Base-by-base conservation (phyloP, 2,113 vertebrate genomes). In the Bubo scandiacus region DNA sequence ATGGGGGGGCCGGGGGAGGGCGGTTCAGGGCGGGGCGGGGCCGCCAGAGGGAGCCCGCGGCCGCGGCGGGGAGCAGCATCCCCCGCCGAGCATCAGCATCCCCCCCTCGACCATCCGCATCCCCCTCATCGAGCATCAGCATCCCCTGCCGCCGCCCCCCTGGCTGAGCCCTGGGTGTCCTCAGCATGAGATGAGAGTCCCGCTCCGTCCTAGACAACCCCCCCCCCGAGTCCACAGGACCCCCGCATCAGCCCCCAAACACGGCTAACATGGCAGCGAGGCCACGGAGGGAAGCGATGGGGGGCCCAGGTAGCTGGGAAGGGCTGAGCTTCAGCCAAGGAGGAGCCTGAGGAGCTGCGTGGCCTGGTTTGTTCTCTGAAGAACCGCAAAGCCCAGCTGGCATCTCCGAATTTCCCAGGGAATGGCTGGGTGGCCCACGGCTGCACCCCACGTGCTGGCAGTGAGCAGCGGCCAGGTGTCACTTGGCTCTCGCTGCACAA, bases 21-120 rank as follows among this genome's bases (percentile, higher is more conserved):
- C 25, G 15, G 75, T 91, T 52, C 30, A 42, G 88, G 45, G 26
- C 22, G n/a, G 88, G 71, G 91, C 32, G 43, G 80, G 45, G 58
- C 88, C 92, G n/a, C 80, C 92, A 95, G 94, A n/a, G 94, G 92
- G 94, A 93, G 92, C 81, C 58, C 68, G 75, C n/a, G 42, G 61
- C 42, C 71, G 66, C 29, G 40, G 19, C 42, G 16, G 72, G 74
- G 71, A 73, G 22, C 61, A n/a, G 30, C 77, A 80, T 54, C 38
- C 38, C 36, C 32, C 22, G 7, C 40, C 57, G 57, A 29, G 27
- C 58, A 29, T 3, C 57, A 22, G 12, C 30, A 52, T 21, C 38
- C 11, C 47, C 36, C 30, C 4, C 2, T 26, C 12, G 17, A 27
- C 22, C 36, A 42, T 18, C 57, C 11, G 9, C 40, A 42, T 17